Base-by-base conservation (phyloP, 2,888 invertebrate genomes). In the Gymnoscelis rufifasciata region DNA sequence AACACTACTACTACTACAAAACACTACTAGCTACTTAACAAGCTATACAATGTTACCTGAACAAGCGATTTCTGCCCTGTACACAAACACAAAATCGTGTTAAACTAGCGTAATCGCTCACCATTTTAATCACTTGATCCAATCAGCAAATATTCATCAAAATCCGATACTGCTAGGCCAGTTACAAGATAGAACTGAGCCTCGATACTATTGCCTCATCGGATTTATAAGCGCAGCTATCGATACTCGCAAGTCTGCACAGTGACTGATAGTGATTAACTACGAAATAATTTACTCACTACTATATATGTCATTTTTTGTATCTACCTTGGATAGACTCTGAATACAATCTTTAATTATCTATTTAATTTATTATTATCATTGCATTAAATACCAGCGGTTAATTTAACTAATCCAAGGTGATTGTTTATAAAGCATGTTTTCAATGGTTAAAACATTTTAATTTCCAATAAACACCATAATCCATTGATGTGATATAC, bases 161-260 rank as follows among this genome's bases (percentile, higher is more conserved):
- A n/a, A 26, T 35, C 8, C 12, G 14, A 12, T 15, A 29, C 7
- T 5, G 35, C 15, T 13, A 54, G 43, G 44, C 56, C 67, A 63
- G 59, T 58, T 51, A 54, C 62, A 51, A 57, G 42, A 53, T 56
- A 56, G 67, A 64, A 75, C 64, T 78, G 74, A 57, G 51, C 49
- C 49, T 47, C 19, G 41, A 46, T 46, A 54, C 38, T 46, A 28
- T 24, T 44, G 61, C 52, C 53, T 57, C 60, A 53, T 52, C 45
- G 59, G 56, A 67, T 78, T 73, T 78, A 78, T 78, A 77, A 62
- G 61, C 67, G 63, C 61, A 59, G 62, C 60, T 70, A 71, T 68
- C 68, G 28, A 26, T 14, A 27, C 33, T 31, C 12, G 47, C 29
- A 28, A 29, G 60, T 50, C 51, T 53, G 57, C 35, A 50, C 52